These are phyloP conservation scores for Rhinoraja longicauda DNA, from an alignment of 2,797 vertebrate genomes.

Conservation along the genomic window DNA sequence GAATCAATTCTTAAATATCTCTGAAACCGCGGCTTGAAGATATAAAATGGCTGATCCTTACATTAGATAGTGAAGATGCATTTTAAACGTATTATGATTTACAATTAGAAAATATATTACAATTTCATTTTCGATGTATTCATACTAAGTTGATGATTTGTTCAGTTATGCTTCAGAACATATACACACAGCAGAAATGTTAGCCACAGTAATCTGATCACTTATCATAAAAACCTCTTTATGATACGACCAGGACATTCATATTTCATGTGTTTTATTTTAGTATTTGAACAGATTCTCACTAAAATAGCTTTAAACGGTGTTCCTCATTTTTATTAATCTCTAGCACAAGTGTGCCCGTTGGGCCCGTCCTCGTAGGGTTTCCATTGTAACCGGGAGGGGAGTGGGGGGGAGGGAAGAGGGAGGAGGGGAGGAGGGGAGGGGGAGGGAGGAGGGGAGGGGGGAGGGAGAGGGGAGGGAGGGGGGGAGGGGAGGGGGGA, in stretches of 20 bases:
- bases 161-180: neutral
- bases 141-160: too few species aligned
- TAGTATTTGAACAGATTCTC: neutral
- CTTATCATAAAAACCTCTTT: neutral
- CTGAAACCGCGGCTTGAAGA: neutral
- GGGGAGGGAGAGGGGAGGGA: too few species aligned
- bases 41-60: neutral
- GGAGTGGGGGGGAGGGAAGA: too few species aligned
- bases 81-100: neutral
- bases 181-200: neutral
- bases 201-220: neutral
- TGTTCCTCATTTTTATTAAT: neutral
- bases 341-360: too few species aligned
- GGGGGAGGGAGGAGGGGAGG: too few species aligned
- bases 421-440: too few species aligned
- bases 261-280: neutral
- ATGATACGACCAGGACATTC: neutral
- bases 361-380: too few species aligned
- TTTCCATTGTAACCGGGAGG: too few species aligned
- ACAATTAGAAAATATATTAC: too few species aligned
- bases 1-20: slow-evolving; percentile 6
- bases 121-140: too few species aligned
- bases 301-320: too few species aligned
- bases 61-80: neutral
- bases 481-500: too few species aligned